These are phyloP conservation scores for Erebia aethiops DNA, from an alignment of 2,888 invertebrate genomes.

Conservation along the genomic window DNA sequence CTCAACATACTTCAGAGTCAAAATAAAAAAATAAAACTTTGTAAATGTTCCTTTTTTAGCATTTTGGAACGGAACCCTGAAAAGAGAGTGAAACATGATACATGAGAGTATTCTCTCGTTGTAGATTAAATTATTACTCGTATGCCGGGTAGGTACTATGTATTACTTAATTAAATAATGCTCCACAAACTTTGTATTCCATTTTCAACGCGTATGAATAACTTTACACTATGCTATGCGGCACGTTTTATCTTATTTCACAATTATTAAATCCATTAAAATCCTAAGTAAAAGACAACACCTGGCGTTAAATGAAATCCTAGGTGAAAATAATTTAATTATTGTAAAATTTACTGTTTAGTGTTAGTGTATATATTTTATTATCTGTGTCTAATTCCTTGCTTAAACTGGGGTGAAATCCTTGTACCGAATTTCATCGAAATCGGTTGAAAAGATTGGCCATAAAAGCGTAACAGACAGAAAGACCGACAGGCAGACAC, in stretches of 20 bases:
- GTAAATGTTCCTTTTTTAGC: no score
- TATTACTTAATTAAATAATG: slow-evolving; percentile 5
- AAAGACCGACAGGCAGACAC: no score
- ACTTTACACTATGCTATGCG: not conserved
- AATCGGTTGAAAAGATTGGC: no score
- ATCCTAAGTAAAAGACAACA: not conserved
- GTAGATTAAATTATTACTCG: not conserved
- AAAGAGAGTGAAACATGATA: not conserved
- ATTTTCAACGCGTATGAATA: not conserved
- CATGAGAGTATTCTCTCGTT: not conserved
- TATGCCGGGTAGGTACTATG: not conserved
- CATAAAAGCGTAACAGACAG: no score
- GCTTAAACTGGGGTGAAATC: no score
- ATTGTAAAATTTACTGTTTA: no score
- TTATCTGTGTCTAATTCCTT: no score
- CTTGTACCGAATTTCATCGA: no score
- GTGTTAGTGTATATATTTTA: no score
- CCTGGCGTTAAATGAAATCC: not conserved
- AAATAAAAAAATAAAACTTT: no score
- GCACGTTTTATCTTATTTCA: slow-evolving; percentile 1
- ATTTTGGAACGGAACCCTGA: not conserved
- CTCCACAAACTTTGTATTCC: not conserved
- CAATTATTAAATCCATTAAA: not conserved
- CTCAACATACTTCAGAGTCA: no score
- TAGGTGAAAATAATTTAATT: not conserved